Percentiles rank a stretch among this genome's conserved stretches.
These are phyloP conservation scores for Drosophila maculinotata DNA, from an alignment of 2,888 invertebrate genomes.

Conservation along the genomic window DNA sequence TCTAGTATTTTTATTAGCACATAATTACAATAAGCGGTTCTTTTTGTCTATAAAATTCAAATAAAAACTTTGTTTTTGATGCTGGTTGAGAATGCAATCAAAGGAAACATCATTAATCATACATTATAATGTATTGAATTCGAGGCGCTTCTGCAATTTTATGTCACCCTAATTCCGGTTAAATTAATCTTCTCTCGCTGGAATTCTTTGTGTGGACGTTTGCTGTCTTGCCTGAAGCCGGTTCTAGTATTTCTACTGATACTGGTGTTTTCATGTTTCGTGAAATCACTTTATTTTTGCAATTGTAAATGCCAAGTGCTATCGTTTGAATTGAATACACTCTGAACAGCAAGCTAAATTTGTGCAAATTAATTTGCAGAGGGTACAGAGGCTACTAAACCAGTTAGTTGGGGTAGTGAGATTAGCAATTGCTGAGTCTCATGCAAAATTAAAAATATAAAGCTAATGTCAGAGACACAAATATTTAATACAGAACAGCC, in stretches of 20 bases:
- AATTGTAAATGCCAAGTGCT: constrained; percentile 16
- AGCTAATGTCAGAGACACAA: too few species aligned
- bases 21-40: too few species aligned
- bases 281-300: constrained; percentile 9
- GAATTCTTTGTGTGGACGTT: constrained; percentile 27
- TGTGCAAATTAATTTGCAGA: constrained; percentile 12
- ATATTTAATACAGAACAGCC: too few species aligned
- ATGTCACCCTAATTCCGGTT: constrained; percentile 11
- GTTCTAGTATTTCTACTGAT: constrained; percentile 27
- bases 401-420: neutral
- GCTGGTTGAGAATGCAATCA: too few species aligned
- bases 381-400: neutral
- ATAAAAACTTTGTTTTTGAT: too few species aligned
- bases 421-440: constrained; percentile 36
- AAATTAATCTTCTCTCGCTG: constrained; percentile 5
- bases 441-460: constrained; percentile 63
- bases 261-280: constrained; percentile 9
- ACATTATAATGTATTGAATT: too few species aligned
- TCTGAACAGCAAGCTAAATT: neutral
- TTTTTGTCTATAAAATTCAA: too few species aligned
- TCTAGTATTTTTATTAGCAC: neutral
- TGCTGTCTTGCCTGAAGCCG: constrained; percentile 13
- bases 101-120: too few species aligned
- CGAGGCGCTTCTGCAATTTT: too few species aligned
- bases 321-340: constrained; percentile 24